phyloP scores from a whole-genome alignment of 2,888 invertebrate genomes.

The Tetrapedia diversipes region DNA sequence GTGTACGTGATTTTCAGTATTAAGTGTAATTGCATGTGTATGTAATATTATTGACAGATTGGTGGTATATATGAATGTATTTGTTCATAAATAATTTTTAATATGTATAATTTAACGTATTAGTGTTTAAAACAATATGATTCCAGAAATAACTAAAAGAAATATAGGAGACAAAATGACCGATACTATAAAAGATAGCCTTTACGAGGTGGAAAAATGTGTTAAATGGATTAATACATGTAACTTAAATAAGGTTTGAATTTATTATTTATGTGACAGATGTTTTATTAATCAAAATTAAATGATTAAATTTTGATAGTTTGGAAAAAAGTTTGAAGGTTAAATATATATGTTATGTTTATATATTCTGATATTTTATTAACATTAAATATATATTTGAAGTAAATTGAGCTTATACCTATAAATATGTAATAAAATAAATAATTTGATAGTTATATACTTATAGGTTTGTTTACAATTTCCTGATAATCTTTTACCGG shows the following conservation, averaged over 20 bases:
- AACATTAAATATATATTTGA: constrained; percentile 1
- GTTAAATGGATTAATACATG: constrained; percentile 89
- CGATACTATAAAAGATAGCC: constrained; percentile 78
- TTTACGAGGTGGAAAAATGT: constrained; percentile 86
- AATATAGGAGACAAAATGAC: constrained; percentile 16
- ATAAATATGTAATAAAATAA: background rate
- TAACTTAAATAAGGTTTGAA: constrained; percentile 86
- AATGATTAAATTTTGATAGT: constrained; percentile 15
- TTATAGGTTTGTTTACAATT: constrained; percentile 94
- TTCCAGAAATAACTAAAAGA: constrained; percentile 26
- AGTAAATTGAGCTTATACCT: background rate
- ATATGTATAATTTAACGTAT: constrained; percentile 23
- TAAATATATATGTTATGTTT: constrained; percentile 10
- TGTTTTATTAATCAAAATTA: constrained; percentile 22
- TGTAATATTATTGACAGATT: constrained; percentile 13
- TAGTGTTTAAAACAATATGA: constrained; percentile 31
- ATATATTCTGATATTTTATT: constrained; percentile 4
- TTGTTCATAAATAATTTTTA: constrained; percentile 37
- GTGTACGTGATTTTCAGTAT: constrained; percentile 16
- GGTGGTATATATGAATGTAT: constrained; percentile 22
- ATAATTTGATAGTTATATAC: constrained; percentile 4
- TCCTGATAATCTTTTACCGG: constrained; percentile 90
- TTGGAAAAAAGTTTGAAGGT: constrained; percentile 23
- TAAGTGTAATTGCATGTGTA: constrained; percentile 21
- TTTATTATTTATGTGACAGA: constrained; percentile 13